Conservation (phyloP, 2,888 invertebrate species). For the Meandrusa payeni region DNA sequence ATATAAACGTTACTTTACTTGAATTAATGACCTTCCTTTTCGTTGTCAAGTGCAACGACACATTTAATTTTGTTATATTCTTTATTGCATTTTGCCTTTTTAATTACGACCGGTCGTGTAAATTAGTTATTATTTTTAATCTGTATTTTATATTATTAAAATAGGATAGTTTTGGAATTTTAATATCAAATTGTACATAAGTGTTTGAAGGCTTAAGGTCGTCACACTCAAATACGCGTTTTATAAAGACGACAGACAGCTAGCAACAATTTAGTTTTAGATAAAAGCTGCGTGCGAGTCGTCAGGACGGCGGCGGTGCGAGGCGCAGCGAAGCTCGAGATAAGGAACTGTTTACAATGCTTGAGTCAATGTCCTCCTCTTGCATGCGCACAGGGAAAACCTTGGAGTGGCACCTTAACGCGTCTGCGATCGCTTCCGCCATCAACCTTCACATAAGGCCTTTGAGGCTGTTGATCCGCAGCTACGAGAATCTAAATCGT, state of each 20-base stretch:
- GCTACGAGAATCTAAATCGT: constrained; percentile 32
- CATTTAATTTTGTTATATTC: constrained; percentile 1
- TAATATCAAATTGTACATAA: background rate
- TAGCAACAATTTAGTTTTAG: constrained; percentile 58
- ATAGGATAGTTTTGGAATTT: background rate
- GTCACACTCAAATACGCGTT: constrained; percentile 16
- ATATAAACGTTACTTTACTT: constrained; percentile 46
- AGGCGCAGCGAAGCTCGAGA: constrained; percentile 56
- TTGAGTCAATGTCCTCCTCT: constrained; percentile 79
- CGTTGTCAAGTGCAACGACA: constrained; percentile 14
- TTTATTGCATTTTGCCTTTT: constrained; percentile 13
- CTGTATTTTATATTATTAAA: background rate
- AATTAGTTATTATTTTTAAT: background rate
- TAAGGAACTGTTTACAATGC: constrained; percentile 80
- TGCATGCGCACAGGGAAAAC: constrained; percentile 68
- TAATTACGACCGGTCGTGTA: constrained; percentile 11
- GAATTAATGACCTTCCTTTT: constrained; percentile 26
- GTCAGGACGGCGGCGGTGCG: constrained; percentile 49
- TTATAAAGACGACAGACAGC: constrained; percentile 25
- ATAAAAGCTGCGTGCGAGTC: constrained; percentile 71
- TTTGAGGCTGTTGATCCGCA: constrained; percentile 60
- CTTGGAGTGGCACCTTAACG: constrained; percentile 60
- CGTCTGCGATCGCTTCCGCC: constrained; percentile 46
- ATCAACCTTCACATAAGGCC: constrained; percentile 43
- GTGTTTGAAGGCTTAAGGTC: constrained; percentile 12